Evolutionary conservation across 2,113 vertebrate species (phyloP).

Genomic region (Sus scrofa): T2T-Sscrofa CM000824.6:63178501-63179000

Average conservation of each 20-base stretch:
- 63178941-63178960: too few relatives aligned
- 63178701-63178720: neutral
- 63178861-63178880: neutral
- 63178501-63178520: neutral
- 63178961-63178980: too few relatives aligned
- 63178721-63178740: neutral
- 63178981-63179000: too few relatives aligned
- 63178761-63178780: neutral
- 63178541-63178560: neutral
- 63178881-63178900: too few relatives aligned
- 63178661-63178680: neutral
- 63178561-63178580: neutral
- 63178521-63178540: conserved; percentile 1
- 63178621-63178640: conserved; percentile 26
- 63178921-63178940: too few relatives aligned
- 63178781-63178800: neutral
- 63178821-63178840: neutral
- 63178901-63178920: too few relatives aligned
- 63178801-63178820: neutral
- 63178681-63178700: neutral
- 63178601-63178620: neutral
- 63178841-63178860: conserved; percentile 21
- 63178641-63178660: conserved; percentile 25
- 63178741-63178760: neutral
- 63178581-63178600: neutral